Conservation (phyloP, 2,797 vertebrate species). For the Simalia tracyae region DNA sequence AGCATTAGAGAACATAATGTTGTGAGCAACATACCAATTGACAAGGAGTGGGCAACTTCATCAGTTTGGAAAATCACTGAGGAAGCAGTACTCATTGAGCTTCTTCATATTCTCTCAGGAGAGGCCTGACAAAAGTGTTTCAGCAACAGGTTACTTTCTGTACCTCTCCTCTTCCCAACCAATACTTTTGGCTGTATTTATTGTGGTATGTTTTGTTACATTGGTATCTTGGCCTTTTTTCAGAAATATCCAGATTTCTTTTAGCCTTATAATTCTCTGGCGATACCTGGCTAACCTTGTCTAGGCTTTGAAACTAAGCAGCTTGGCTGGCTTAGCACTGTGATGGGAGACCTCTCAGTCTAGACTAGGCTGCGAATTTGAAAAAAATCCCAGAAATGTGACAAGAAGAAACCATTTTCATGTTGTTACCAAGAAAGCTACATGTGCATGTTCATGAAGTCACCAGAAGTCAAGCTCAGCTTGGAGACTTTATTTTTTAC, state of each 20-base stretch:
- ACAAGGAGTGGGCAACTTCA: background rate
- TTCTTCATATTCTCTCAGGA: background rate
- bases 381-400: background rate
- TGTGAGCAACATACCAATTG: background rate
- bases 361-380: background rate
- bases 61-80: background rate
- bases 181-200: background rate
- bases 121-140: background rate
- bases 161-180: background rate
- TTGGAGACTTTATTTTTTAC: background rate
- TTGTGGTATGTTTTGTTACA: background rate
- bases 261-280: background rate
- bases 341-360: background rate
- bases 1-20: background rate
- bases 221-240: background rate
- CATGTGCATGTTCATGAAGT: background rate
- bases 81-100: background rate
- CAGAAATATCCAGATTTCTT: background rate
- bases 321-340: background rate
- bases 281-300: background rate
- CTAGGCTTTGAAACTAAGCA: background rate
- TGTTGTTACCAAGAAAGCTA: background rate
- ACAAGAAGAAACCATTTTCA: background rate
- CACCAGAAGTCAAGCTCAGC: background rate
- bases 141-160: background rate